Conservation (phyloP, 1,140 invertebrate genomes). For the Penaeus vannamei region DNA sequence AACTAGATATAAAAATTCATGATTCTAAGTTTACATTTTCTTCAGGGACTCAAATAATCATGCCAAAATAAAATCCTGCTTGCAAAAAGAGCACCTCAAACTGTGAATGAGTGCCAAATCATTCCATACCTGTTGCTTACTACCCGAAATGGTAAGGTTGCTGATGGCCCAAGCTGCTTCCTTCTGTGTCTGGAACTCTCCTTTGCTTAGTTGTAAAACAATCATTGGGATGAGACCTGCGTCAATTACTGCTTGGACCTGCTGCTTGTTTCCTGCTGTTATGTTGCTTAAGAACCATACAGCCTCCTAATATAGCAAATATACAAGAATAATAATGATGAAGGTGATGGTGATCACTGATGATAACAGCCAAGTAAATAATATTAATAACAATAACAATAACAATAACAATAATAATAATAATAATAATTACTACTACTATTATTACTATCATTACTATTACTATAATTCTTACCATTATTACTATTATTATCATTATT, state of each 20-base stretch:
- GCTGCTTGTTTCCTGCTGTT: conserved; percentile 96
- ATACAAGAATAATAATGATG: conserved; percentile 51
- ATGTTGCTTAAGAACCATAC: conserved; percentile 99
- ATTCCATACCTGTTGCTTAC: conserved; percentile 82
- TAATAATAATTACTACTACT: not conserved
- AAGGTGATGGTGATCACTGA: no score
- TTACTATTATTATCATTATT: no score
- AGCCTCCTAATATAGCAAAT: conserved; percentile 81
- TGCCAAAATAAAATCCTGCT: no score
- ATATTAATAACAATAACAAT: no score
- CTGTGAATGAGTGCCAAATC: no score
- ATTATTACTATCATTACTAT: no score
- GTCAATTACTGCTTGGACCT: conserved; percentile 98
- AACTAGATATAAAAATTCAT: no score
- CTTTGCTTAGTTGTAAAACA: conserved; percentile 90
- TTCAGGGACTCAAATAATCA: no score
- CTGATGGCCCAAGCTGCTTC: conserved; percentile 99
- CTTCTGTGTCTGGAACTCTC: conserved; percentile 99
- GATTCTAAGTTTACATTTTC: no score
- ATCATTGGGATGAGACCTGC: conserved; percentile 94
- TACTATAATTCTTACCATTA: no score
- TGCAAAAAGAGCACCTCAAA: no score
- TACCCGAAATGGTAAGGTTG: conserved; percentile 98
- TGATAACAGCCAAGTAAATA: not conserved
- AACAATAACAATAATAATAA: not conserved